phyloP scores from a whole-genome alignment of 2,888 invertebrate species.

The Plebejus melissa region DNA sequence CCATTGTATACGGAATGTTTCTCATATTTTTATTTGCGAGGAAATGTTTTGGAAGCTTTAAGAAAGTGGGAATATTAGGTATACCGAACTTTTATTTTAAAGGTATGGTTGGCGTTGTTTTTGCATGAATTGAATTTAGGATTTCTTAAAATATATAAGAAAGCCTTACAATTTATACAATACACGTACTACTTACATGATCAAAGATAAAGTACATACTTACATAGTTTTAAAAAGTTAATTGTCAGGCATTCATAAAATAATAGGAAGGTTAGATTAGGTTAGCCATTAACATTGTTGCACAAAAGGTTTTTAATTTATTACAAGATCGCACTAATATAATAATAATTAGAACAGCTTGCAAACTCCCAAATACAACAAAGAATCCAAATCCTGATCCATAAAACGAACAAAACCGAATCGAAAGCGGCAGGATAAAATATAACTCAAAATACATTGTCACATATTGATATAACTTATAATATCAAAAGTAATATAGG shows the following conservation, averaged over 20 bases:
- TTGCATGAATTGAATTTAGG: neutral
- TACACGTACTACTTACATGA: too few relatives aligned
- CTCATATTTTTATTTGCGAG: conserved; percentile 22
- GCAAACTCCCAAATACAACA: neutral
- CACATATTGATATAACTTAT: conserved; percentile 18
- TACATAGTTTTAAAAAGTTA: too few relatives aligned
- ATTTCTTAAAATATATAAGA: neutral
- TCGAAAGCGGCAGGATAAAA: conserved; percentile 15
- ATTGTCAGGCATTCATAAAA: too few relatives aligned
- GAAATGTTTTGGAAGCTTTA: neutral
- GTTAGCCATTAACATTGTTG: too few relatives aligned
- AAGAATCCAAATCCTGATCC: neutral
- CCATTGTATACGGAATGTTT: conserved; percentile 41
- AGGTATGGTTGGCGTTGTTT: neutral
- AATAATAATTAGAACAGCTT: neutral
- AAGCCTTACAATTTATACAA: too few relatives aligned
- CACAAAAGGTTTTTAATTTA: neutral
- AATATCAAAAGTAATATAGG: conserved; percentile 21
- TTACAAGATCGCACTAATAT: neutral
- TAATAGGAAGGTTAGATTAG: too few relatives aligned
- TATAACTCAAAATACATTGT: conserved; percentile 21
- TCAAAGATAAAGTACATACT: too few relatives aligned
- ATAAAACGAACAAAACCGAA: neutral
- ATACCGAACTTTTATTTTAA: neutral
- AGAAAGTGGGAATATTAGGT: neutral